These are phyloP conservation scores for Crocodylus rhombifer DNA, from an alignment of 2,797 vertebrate species.

Conservation along the genomic window DNA sequence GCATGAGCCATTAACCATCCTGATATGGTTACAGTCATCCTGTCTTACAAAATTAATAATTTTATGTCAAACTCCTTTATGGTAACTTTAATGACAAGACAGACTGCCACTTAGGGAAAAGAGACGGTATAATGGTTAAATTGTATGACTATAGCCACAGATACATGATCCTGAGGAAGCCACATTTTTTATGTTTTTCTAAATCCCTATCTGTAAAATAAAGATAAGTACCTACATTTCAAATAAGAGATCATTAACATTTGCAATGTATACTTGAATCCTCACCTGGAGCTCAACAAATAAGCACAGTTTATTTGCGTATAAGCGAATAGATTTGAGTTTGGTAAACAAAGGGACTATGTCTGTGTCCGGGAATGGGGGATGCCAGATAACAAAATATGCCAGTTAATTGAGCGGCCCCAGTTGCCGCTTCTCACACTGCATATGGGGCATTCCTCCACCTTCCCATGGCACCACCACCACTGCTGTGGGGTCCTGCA, in stretches of 20 bases:
- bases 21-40: conserved; percentile 4
- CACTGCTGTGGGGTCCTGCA: no score
- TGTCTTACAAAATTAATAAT: not conserved
- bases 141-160: not conserved
- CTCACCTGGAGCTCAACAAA: not conserved
- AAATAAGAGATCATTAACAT: not conserved
- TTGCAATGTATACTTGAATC: not conserved
- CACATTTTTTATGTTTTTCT: not conserved
- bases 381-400: no score
- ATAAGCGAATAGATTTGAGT: not conserved
- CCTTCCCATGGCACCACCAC: no score
- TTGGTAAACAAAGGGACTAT: not conserved
- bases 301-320: not conserved
- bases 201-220: fast-evolving
- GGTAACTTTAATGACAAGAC: not conserved
- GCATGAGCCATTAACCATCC: not conserved
- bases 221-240: not conserved
- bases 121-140: not conserved
- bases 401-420: no score
- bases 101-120: not conserved
- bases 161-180: not conserved
- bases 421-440: no score
- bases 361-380: no score
- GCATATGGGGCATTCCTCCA: no score
- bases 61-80: not conserved